phyloP scores from a whole-genome alignment of 2,797 vertebrate genomes.

The Coranthus polyacanthus region DNA sequence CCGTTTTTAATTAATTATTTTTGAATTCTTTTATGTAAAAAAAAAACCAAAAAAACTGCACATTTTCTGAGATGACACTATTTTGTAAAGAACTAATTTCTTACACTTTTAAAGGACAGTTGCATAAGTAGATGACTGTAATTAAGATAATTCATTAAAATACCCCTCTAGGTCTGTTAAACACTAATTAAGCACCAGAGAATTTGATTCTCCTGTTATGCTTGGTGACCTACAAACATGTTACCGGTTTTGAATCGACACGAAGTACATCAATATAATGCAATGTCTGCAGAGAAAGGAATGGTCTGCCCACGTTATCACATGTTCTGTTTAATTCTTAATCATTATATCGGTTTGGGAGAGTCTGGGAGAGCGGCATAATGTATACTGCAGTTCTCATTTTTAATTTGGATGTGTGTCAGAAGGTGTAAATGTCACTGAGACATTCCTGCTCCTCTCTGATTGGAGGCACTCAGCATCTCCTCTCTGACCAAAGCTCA shows the following conservation, averaged over 20 bases:
- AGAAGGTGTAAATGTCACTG: slow-evolving; percentile 70
- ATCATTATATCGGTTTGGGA: slow-evolving; percentile 15
- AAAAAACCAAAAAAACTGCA: too few relatives aligned
- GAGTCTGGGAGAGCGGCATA: slow-evolving; percentile 33
- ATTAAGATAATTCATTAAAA: slow-evolving; percentile 64
- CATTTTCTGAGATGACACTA: not conserved
- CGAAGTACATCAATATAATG: slow-evolving; percentile 14
- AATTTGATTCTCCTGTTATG: slow-evolving; percentile 18
- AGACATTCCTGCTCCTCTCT: slow-evolving; percentile 53
- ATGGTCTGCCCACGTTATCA: slow-evolving; percentile 26
- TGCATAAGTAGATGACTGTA: slow-evolving; percentile 48
- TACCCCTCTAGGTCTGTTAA: slow-evolving; percentile 44
- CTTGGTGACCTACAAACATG: slow-evolving; percentile 32
- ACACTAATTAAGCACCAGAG: slow-evolving; percentile 51
- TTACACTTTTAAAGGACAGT: slow-evolving; percentile 24
- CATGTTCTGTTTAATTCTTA: slow-evolving; percentile 29
- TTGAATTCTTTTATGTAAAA: not conserved
- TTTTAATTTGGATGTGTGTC: slow-evolving; percentile 60
- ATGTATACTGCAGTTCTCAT: slow-evolving; percentile 31
- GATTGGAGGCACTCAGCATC: slow-evolving; percentile 65
- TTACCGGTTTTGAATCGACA: not conserved
- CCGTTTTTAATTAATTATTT: not conserved
- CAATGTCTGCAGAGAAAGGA: slow-evolving; percentile 18
- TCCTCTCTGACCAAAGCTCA: slow-evolving; percentile 54
- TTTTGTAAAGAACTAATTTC: slow-evolving; percentile 8